Base-by-base conservation (phyloP, 2,888 invertebrate species). In the Tetrapedia diversipes region DNA sequence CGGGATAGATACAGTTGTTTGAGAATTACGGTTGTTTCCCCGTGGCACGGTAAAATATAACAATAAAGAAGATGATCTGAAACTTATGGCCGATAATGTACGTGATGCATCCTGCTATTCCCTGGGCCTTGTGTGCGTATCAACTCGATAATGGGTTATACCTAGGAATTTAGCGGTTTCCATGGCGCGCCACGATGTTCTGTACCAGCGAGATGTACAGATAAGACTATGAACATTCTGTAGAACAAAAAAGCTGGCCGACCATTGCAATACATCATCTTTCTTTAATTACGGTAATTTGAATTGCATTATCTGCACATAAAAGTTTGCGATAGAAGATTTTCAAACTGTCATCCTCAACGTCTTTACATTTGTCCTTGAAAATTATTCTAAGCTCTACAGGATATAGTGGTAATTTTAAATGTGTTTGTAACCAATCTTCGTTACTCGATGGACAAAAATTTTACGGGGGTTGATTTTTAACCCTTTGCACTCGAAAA, bases 1-100 rank as follows among this genome's bases (percentile, higher is more conserved):
- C 16, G 16, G 4, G 1, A 14, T 45, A 45, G 45, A 60, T 34
- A 60, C 60, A 45, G 45, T 60, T 60, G 45, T 60, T 60, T 32
- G 45, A 45, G 32, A 60, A 60, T 45, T 32, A 45, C 4, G 16
- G 10, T 32, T 22, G 45, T 45, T 19, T 32, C 19, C 19, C 32
- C 10, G 19, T 14, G 19, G 14, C 22, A 10, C 22, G 10, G 32
- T 16, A 32, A 32, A 60, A 60, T 60, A 47, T 34, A 47, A 47
- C 45, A 47, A 34, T 47, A 27, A 32, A 32, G 19, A 16, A 47
- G 24, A 34, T 32, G 47, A 34, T 47, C 11, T 47, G 8, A 47
- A 61, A 34, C 22, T 47, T 61, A 47, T 47, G 47, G 3, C 2
- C 22, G 32, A 61, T 61, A 61, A 24, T 60, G 11, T 16, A 10